phyloP scores from a whole-genome alignment of 2,113 vertebrate species.

The Caloenas nicobarica region DNA sequence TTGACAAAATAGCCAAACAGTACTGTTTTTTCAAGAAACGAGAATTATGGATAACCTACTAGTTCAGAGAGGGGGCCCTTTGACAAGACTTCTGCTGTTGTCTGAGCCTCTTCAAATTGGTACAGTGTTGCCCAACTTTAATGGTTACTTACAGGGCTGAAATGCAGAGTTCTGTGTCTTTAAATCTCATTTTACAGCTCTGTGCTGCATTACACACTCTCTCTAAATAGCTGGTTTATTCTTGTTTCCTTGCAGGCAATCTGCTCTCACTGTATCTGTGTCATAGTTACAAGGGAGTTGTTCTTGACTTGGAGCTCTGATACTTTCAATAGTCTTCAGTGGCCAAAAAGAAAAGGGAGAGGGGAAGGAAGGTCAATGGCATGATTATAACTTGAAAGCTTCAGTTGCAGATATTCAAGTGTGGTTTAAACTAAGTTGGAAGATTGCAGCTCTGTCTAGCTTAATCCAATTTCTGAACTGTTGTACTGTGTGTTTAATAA shows the following conservation, averaged over 20 bases:
- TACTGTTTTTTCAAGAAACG: neutral
- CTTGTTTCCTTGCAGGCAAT: slow-evolving; percentile 59
- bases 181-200: slow-evolving; percentile 41
- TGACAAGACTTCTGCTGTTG: neutral
- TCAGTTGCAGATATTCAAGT: slow-evolving; percentile 25
- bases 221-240: slow-evolving; percentile 66
- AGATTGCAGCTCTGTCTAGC: slow-evolving; percentile 7
- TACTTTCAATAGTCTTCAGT: slow-evolving; percentile 37
- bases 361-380: neutral
- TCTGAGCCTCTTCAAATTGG: neutral
- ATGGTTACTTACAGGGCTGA: neutral
- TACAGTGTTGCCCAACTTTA: neutral
- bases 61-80: neutral
- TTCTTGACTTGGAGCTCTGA: slow-evolving; percentile 40
- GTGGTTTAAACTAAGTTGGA: slow-evolving; percentile 21
- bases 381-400: slow-evolving; percentile 7
- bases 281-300: slow-evolving; percentile 29
- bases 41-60: neutral
- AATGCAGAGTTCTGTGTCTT: slow-evolving; percentile 26
- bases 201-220: slow-evolving; percentile 14
- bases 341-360: neutral
- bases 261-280: slow-evolving; percentile 39
- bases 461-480: slow-evolving; percentile 17
- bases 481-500: slow-evolving; percentile 20
- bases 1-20: neutral